A percentile compares a stretch with the other conserved stretches of the same genome.
Evolutionary conservation across 2,888 invertebrate species (phyloP).

Genomic region (Nomada fucata): DNA sequence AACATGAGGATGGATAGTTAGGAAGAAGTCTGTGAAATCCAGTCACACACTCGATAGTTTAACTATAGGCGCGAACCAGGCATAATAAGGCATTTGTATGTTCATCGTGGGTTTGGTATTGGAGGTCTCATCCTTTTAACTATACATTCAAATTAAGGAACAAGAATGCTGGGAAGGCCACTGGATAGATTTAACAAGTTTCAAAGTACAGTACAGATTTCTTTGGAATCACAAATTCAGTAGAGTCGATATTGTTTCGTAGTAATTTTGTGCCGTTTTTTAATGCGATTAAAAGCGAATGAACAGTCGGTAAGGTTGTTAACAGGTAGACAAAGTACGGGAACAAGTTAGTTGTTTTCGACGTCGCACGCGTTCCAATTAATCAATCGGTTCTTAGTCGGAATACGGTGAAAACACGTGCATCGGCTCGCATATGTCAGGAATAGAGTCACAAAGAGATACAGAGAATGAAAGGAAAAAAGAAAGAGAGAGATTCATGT

Average conservation of each 20-base stretch:
- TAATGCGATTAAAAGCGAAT: neutral
- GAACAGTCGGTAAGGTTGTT: neutral
- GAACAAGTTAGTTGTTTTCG: neutral
- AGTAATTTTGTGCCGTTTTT: neutral
- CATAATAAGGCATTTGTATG: constrained; percentile 55
- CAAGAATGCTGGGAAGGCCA: constrained; percentile 1
- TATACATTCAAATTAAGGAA: constrained; percentile 31
- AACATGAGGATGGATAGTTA: neutral
- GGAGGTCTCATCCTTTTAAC: constrained; percentile 25
- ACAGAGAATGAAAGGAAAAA: neutral
- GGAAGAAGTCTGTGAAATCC: neutral
- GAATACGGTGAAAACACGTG: constrained; percentile 29
- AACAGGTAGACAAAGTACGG: neutral
- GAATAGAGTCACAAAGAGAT: neutral
- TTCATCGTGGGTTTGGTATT: constrained; percentile 37
- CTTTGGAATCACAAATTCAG: neutral
- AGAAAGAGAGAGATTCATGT: constrained; percentile 18
- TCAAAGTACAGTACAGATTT: neutral
- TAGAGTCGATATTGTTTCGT: neutral
- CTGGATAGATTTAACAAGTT: neutral
- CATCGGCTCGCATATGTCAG: constrained; percentile 10
- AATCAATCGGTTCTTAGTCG: constrained; percentile 11
- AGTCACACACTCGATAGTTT: constrained; percentile 9
- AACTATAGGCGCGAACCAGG: constrained; percentile 10
- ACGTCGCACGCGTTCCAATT: neutral